These are phyloP conservation scores for Chelonia mydas DNA, from an alignment of 2,797 vertebrate genomes.

Conservation along the genomic window DNA sequence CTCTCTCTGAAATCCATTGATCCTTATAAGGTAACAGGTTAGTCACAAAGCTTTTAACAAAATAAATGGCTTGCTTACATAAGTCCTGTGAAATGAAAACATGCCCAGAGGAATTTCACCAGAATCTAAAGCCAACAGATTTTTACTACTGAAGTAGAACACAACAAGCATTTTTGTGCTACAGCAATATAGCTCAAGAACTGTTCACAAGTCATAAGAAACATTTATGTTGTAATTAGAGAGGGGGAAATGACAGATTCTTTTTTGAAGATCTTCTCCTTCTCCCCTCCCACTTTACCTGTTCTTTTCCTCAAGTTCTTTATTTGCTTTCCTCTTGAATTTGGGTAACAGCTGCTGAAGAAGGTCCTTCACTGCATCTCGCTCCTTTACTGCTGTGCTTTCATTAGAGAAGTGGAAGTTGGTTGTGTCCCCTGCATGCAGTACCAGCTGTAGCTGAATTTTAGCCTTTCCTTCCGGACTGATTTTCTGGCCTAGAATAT, in stretches of 20 bases:
- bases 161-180: neutral
- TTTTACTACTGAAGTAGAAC: conserved; percentile 10
- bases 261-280: neutral
- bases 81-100: neutral
- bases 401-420: conserved; percentile 98
- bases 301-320: conserved; percentile 99
- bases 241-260: neutral
- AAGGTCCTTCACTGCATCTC: conserved; percentile 95
- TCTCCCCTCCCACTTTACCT: conserved; percentile 81
- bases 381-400: conserved; percentile 92
- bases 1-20: neutral
- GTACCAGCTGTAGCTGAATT: conserved; percentile 96
- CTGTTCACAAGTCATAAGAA: neutral
- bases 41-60: neutral
- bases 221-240: neutral
- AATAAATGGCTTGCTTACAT: neutral
- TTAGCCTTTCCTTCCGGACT: conserved; percentile 99
- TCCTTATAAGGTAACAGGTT: neutral
- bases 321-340: conserved; percentile 99
- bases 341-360: conserved; percentile 97
- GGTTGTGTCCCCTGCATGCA: conserved; percentile 95
- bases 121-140: neutral
- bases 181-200: neutral
- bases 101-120: neutral
- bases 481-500: conserved; percentile 95